These are phyloP conservation scores for Poecilus cupreus DNA, from an alignment of 2,888 invertebrate species.

Conservation along the genomic window DNA sequence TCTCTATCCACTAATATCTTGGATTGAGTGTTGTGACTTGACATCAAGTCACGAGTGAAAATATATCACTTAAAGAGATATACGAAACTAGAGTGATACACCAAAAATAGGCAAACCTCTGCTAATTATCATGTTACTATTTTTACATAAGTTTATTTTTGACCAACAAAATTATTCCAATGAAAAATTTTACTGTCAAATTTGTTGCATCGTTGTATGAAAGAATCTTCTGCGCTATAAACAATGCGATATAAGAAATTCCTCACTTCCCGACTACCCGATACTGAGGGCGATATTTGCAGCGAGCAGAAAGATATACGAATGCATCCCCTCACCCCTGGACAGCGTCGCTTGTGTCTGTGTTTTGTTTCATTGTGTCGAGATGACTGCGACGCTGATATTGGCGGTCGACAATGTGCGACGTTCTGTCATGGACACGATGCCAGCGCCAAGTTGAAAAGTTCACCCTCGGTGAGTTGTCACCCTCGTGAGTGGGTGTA, in stretches of 20 bases:
- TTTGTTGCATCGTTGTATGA: background rate
- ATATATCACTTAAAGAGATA: no score
- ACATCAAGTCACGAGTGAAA: no score
- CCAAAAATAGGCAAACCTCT: no score
- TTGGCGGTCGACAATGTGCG: slow-evolving; percentile 12
- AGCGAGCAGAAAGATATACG: background rate
- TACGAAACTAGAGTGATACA: no score
- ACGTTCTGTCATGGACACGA: slow-evolving; percentile 7
- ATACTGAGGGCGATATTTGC: no score
- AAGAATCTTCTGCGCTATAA: background rate
- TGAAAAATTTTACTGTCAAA: no score
- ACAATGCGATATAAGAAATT: slow-evolving; percentile 23
- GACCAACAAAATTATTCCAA: no score
- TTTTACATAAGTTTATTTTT: no score
- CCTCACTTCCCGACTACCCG: background rate
- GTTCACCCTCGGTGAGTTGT: slow-evolving; percentile 16
- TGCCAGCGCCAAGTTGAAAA: slow-evolving; percentile 8
- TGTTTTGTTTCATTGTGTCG: slow-evolving; percentile 21
- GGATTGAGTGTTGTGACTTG: no score
- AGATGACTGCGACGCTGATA: background rate
- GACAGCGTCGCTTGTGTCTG: slow-evolving; percentile 13
- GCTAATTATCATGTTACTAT: no score
- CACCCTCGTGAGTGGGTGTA: background rate
- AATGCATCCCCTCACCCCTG: background rate
- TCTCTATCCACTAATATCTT: no score